Evolutionary conservation across 2,797 vertebrate species (phyloP), one percentile per base, ranked within the genome.

Genomic region (Gymnocypris eckloni): DNA sequence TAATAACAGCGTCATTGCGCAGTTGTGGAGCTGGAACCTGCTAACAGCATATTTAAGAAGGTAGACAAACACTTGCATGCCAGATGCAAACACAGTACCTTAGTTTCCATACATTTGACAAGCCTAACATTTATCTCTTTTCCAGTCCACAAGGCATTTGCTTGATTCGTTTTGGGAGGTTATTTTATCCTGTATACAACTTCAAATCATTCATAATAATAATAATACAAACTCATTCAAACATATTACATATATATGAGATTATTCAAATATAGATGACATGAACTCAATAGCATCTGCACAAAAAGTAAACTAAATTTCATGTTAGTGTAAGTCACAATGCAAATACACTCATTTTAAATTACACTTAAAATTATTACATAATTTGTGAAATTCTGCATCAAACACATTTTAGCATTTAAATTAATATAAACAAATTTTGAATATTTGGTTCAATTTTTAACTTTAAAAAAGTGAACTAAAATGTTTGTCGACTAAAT

Each of bases 1-100:
- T 67, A 84, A 84, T 69, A 43, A 69, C 73, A 77, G 41, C 28
- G 37, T 25, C 41, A 67, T 54, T 20, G n/a, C 10, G 3, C 81
- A 18, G 43, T 16, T 45, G n/a, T 54, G 6, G n/a, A 77, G 61
- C 28, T 76, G 43, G 45, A 77, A 28, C 33, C 33, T 41, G 37
- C 4, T 41, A 67, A 54, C 33, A 39, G 6, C 20, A 28, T 4
- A 18, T n/a, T 18, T 12, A 11, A n/a, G 5, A 76, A 37, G 22
- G 22, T 52, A 11, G 3, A 67, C 22, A 37, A 50, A 52, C 59
- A 8, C 28, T 8, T 22, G n/a, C 41, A 48, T 22, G 43, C 6
- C n/a, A 66, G n/a, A 67, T 13, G 13, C 6, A 59, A 18, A 52
- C 39, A 2, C 33, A 25, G 4, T 28, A n/a, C 33, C 6, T 22